phyloP scores from a whole-genome alignment of 2,888 invertebrate species.

The Apamea monoglypha region DNA sequence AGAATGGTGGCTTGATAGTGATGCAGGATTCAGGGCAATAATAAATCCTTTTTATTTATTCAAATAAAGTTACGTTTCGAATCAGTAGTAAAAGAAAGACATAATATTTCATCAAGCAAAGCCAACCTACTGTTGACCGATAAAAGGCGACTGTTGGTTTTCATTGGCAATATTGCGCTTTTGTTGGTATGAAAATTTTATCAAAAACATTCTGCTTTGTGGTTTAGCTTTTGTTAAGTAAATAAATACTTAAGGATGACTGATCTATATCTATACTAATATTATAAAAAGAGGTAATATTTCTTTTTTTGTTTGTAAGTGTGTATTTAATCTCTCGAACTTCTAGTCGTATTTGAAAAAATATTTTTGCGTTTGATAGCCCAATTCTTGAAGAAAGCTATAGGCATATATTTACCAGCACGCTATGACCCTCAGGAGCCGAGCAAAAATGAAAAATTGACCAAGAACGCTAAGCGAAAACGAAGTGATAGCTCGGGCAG shows the following conservation, averaged over 20 bases:
- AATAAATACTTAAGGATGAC: background rate
- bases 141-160: background rate
- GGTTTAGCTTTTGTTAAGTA: background rate
- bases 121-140: background rate
- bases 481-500: background rate
- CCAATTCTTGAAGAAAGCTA: background rate
- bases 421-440: background rate
- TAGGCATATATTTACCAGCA: background rate
- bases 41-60: background rate
- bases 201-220: background rate
- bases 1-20: background rate
- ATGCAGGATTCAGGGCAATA: background rate
- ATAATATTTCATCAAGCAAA: background rate
- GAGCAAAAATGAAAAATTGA: background rate
- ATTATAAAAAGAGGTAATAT: too few relatives aligned
- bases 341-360: background rate
- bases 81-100: background rate
- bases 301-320: too few relatives aligned
- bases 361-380: background rate
- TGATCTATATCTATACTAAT: background rate
- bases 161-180: background rate
- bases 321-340: too few relatives aligned
- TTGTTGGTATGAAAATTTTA: background rate
- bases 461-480: background rate
- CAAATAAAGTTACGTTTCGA: background rate